Percentiles rank a stretch among this genome's conserved stretches.
Evolutionary conservation across 2,113 vertebrate genomes (phyloP).

Genomic region (Odobenus rosmarus): DNA sequence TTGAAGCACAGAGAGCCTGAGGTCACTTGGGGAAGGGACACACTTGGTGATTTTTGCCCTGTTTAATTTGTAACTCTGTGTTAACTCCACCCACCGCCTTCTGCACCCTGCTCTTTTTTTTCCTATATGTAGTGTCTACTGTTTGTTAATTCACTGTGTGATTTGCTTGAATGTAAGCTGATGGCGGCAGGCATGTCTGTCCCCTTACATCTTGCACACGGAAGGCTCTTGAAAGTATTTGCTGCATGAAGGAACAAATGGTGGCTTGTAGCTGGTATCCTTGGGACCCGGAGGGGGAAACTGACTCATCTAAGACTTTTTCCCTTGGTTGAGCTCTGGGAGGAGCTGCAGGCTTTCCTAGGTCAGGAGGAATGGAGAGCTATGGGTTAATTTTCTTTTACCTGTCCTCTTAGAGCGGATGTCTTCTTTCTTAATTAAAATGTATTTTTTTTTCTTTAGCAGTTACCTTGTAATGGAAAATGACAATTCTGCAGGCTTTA

Average conservation of each 20-base stretch:
- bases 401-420: slow-evolving; percentile 18
- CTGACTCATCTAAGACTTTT: not conserved
- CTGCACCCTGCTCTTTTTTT: not conserved
- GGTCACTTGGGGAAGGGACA: not conserved
- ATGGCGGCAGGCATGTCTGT: not conserved
- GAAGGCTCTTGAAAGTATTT: not conserved
- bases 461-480: slow-evolving; percentile 77
- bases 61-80: not conserved
- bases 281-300: not conserved
- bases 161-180: not conserved
- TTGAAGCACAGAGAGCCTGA: not conserved
- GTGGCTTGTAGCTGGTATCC: not conserved
- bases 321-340: not conserved
- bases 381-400: slow-evolving; percentile 28
- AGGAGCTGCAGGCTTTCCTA: not conserved
- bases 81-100: fast-evolving
- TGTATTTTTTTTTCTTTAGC: slow-evolving; percentile 51
- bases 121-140: fast-evolving
- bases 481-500: slow-evolving; percentile 55
- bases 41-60: not conserved
- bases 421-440: slow-evolving; percentile 76
- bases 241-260: not conserved
- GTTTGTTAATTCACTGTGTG: not conserved
- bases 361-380: not conserved
- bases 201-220: not conserved